Percentiles rank a stretch among this genome's conserved stretches.
These are phyloP conservation scores for Serranochromis macrocephalus DNA, from an alignment of 2,113 vertebrate genomes.

Conservation along the genomic window DNA sequence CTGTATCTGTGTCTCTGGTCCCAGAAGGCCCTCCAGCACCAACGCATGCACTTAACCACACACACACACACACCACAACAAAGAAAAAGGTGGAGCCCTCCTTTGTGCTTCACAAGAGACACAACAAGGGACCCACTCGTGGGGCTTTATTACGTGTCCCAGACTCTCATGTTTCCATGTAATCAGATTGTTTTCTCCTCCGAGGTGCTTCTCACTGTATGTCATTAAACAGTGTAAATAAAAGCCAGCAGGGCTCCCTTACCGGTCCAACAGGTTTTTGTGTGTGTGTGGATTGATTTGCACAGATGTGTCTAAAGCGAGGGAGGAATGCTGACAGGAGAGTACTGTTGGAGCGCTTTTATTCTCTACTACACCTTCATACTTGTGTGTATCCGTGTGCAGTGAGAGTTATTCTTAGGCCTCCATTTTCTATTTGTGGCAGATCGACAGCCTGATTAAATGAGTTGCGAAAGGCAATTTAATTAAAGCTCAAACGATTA, in stretches of 20 bases:
- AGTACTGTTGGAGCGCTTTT: background rate
- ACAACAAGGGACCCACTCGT: background rate
- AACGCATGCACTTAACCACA: background rate
- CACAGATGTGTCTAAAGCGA: background rate
- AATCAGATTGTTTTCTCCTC: background rate
- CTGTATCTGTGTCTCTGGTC: slow-evolving; percentile 15
- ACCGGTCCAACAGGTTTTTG: slow-evolving; percentile 37
- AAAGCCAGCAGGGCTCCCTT: background rate
- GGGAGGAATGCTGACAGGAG: slow-evolving; percentile 14
- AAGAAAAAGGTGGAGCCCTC: background rate
- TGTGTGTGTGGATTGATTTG: background rate
- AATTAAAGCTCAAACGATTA: background rate
- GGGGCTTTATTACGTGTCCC: background rate
- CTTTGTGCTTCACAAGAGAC: slow-evolving; percentile 3
- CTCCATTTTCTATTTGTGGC: background rate
- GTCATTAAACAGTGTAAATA: background rate
- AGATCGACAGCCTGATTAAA: background rate
- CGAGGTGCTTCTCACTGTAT: background rate
- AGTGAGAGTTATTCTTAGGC: background rate
- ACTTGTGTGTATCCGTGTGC: background rate
- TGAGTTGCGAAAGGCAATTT: background rate
- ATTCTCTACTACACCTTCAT: background rate
- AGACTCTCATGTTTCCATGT: background rate
- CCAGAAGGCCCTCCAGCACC: background rate
- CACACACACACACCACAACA: background rate